These are phyloP conservation scores for Sphaerophoria taeniata DNA, from an alignment of 2,888 invertebrate genomes.

Conservation along the genomic window DNA sequence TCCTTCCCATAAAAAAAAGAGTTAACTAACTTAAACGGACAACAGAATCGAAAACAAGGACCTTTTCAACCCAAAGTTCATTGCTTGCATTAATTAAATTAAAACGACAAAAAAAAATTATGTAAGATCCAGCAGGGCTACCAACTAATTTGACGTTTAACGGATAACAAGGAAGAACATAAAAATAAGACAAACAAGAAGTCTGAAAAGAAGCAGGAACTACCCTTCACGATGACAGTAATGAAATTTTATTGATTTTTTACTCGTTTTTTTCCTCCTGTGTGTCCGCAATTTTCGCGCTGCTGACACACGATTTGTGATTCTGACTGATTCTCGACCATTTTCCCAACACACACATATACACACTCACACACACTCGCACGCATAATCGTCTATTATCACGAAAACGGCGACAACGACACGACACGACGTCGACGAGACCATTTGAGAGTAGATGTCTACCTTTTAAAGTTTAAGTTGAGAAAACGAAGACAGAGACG, in stretches of 20 bases:
- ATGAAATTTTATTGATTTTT: constrained; percentile 72
- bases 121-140: constrained; percentile 43
- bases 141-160: constrained; percentile 3
- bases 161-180: constrained; percentile 33
- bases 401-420: background rate
- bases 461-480: constrained; percentile 2
- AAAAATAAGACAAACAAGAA: constrained; percentile 28
- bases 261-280: constrained; percentile 37
- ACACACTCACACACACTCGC: background rate
- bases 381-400: background rate
- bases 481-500: constrained; percentile 1
- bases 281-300: constrained; percentile 22
- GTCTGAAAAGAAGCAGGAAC: constrained; percentile 10
- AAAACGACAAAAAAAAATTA: constrained; percentile 33
- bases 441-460: constrained; percentile 25
- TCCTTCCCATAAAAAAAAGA: constrained; percentile 14
- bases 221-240: constrained; percentile 66
- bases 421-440: constrained; percentile 24
- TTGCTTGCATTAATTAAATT: constrained; percentile 65
- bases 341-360: constrained; percentile 22
- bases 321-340: constrained; percentile 32
- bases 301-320: constrained; percentile 46
- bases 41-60: background rate
- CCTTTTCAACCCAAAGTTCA: constrained; percentile 58
- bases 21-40: constrained; percentile 6